Conservation (phyloP, 2,888 invertebrate species). For the Uloborus plumipes region DNA sequence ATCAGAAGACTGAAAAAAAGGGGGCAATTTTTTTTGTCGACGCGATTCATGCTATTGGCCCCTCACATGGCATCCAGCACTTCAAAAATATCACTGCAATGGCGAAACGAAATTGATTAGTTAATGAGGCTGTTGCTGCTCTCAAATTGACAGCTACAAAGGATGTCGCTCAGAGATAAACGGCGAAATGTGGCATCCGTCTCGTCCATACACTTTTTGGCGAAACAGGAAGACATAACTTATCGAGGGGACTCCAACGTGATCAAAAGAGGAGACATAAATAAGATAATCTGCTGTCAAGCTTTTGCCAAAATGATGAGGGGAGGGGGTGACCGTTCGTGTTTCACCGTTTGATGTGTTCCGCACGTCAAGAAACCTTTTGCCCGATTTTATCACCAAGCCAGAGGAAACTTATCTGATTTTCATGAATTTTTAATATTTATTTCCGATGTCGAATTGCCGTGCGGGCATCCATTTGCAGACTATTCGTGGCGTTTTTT, state of each 20-base stretch:
- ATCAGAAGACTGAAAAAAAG: too few species aligned
- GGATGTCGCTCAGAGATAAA: background rate
- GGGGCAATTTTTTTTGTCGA: too few species aligned
- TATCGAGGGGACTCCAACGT: conserved; percentile 47
- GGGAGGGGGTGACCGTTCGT: conserved; percentile 9
- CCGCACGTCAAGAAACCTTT: conserved; percentile 36
- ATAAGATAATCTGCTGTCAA: conserved; percentile 63
- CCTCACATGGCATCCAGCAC: too few species aligned
- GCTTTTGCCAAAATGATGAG: conserved; percentile 30
- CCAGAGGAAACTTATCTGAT: conserved; percentile 9
- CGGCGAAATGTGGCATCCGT: conserved; percentile 2
- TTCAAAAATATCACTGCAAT: too few species aligned
- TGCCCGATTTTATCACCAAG: conserved; percentile 34
- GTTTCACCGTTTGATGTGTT: conserved; percentile 53
- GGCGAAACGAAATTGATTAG: too few species aligned
- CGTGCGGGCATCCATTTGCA: too few species aligned
- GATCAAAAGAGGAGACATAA: conserved; percentile 59
- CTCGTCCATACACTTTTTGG: conserved; percentile 23
- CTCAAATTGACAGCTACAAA: too few species aligned
- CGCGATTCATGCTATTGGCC: too few species aligned
- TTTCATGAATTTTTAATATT: too few species aligned
- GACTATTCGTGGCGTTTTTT: too few species aligned
- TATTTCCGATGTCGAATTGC: too few species aligned
- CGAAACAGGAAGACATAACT: conserved; percentile 55
- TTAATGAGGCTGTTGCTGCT: too few species aligned